Evolutionary conservation across 1,140 invertebrate species (phyloP).

Genomic region (Pseudomyrmex flavicornis): DNA sequence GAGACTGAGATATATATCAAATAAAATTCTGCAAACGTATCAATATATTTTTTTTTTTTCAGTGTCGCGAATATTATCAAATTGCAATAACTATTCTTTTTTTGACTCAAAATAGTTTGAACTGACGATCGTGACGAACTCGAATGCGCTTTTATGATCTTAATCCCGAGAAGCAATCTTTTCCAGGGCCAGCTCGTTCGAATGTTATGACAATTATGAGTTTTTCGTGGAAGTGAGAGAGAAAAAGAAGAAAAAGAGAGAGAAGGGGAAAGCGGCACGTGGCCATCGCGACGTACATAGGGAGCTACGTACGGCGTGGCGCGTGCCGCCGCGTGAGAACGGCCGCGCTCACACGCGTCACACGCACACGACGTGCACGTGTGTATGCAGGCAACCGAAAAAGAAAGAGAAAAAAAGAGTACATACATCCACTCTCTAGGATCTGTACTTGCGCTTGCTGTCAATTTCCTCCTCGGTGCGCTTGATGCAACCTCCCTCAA

Average conservation of each 20-base stretch:
- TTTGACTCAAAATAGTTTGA: background rate
- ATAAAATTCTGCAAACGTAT: background rate
- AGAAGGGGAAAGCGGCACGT: constrained; percentile 78
- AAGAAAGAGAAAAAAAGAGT: constrained; percentile 6
- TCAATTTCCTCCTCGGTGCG: constrained; percentile 6
- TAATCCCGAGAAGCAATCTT: constrained; percentile 43
- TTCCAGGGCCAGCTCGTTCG: constrained; percentile 27
- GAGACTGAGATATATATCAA: background rate
- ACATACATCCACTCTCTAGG: background rate
- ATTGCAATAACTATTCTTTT: background rate
- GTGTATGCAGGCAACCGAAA: constrained; percentile 46
- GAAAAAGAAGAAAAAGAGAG: too few relatives aligned
- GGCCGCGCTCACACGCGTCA: constrained; percentile 82
- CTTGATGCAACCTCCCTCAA: background rate
- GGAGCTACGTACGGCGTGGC: constrained; percentile 68
- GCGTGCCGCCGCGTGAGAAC: constrained; percentile 84
- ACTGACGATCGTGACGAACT: constrained; percentile 14
- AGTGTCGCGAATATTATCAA: background rate
- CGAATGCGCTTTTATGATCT: constrained; percentile 24
- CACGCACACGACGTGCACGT: constrained; percentile 67
- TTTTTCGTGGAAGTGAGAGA: constrained; percentile 72
- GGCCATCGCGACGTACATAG: constrained; percentile 64
- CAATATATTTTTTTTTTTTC: background rate
- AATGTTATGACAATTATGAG: constrained; percentile 84
- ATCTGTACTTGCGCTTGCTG: constrained; percentile 3